Evolutionary conservation across 1,140 invertebrate genomes (phyloP).

Genomic region (Scaptomyza hsui): DNA sequence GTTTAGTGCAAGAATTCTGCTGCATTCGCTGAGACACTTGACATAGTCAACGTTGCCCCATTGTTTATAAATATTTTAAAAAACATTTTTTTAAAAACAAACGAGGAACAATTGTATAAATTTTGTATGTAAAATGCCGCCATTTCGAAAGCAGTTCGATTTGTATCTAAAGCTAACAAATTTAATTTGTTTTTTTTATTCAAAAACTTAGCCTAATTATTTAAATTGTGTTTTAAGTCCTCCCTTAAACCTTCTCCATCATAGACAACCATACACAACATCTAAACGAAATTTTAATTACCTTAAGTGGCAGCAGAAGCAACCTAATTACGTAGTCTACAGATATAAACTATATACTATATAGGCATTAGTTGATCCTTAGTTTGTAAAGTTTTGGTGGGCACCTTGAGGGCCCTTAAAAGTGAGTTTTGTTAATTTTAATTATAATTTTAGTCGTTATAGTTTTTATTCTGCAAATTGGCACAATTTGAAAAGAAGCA

Average conservation of each 20-base stretch:
- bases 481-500: constrained; percentile 55
- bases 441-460: constrained; percentile 69
- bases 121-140: constrained; percentile 41
- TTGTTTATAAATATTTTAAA: constrained; percentile 10
- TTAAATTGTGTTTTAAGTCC: constrained; percentile 52
- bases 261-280: constrained; percentile 8
- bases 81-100: constrained; percentile 4
- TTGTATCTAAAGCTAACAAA: constrained; percentile 38
- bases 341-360: constrained; percentile 22
- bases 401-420: constrained; percentile 11
- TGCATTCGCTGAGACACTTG: constrained; percentile 47
- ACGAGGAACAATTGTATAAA: constrained; percentile 4
- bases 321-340: constrained; percentile 44
- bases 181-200: constrained; percentile 64
- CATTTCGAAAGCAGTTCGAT: constrained; percentile 22
- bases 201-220: constrained; percentile 62
- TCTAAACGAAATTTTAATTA: constrained; percentile 36
- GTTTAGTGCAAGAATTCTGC: constrained; percentile 40
- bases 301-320: constrained; percentile 48
- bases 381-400: constrained; percentile 45
- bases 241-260: neutral
- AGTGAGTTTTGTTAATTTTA: constrained; percentile 77
- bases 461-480: constrained; percentile 72
- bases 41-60: constrained; percentile 62
- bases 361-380: constrained; percentile 53